Conservation (phyloP, 1,140 invertebrate genomes). For the Trichonephila inaurata region DNA sequence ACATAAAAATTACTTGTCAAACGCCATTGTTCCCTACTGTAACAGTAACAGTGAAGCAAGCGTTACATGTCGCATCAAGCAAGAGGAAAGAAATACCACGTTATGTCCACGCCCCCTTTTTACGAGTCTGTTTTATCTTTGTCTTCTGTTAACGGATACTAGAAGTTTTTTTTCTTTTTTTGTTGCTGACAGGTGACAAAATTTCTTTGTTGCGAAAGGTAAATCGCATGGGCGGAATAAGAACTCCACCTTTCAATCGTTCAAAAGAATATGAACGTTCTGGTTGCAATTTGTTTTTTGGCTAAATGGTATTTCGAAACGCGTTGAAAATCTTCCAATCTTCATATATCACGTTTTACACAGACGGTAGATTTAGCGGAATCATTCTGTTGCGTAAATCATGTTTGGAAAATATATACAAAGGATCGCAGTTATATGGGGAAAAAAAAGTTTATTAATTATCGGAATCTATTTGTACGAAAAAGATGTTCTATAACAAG, state of each 20-base stretch:
- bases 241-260: slow-evolving; percentile 51
- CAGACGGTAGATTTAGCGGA: too few relatives aligned
- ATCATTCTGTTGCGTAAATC: too few relatives aligned
- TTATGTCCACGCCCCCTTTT: background rate
- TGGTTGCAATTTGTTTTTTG: background rate
- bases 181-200: slow-evolving; percentile 65
- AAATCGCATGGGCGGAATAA: slow-evolving; percentile 64
- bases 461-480: too few relatives aligned
- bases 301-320: background rate
- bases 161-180: slow-evolving; percentile 33
- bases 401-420: too few relatives aligned
- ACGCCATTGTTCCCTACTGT: background rate
- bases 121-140: slow-evolving; percentile 19
- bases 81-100: slow-evolving; percentile 7
- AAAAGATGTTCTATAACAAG: too few relatives aligned
- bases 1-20: slow-evolving; percentile 37
- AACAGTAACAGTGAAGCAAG: background rate
- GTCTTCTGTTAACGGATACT: background rate
- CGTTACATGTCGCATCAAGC: slow-evolving; percentile 21
- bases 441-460: too few relatives aligned
- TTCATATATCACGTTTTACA: too few relatives aligned
- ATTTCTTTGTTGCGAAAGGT: slow-evolving; percentile 58
- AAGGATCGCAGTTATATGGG: too few relatives aligned
- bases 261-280: background rate
- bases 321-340: background rate